Evolutionary conservation across 2,888 invertebrate genomes (phyloP).

Genomic region (Plagiodera versicolora): DNA sequence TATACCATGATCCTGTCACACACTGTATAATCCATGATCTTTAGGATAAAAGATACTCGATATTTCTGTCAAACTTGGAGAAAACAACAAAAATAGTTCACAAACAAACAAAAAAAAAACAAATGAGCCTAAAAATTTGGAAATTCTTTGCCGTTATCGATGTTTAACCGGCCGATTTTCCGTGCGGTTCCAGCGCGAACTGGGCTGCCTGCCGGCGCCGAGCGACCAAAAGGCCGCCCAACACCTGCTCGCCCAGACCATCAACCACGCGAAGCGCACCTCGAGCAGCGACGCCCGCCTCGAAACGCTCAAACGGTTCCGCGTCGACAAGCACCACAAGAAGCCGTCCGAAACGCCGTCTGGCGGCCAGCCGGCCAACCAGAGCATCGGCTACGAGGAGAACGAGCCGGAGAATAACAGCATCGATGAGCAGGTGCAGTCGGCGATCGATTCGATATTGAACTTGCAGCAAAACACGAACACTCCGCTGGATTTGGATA

Average conservation of each 20-base stretch:
- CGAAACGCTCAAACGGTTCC: slow-evolving; percentile 53
- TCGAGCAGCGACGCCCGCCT: slow-evolving; percentile 50
- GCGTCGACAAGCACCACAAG: slow-evolving; percentile 51
- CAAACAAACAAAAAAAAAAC: too few species aligned
- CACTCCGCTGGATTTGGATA: slow-evolving; percentile 48
- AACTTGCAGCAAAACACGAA: slow-evolving; percentile 64
- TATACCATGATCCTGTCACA: too few species aligned
- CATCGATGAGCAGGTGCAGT: slow-evolving; percentile 76
- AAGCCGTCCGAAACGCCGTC: slow-evolving; percentile 13
- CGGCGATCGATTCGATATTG: slow-evolving; percentile 77
- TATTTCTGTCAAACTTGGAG: too few species aligned
- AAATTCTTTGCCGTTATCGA: too few species aligned
- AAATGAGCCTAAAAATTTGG: too few species aligned
- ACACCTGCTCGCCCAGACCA: slow-evolving; percentile 7
- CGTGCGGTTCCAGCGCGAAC: slow-evolving; percentile 61
- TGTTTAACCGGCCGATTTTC: too few species aligned
- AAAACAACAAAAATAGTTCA: too few species aligned
- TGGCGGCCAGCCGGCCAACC: slow-evolving; percentile 27
- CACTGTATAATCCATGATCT: too few species aligned
- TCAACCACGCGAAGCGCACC: slow-evolving; percentile 43
- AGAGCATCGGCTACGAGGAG: slow-evolving; percentile 36
- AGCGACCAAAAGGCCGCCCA: slow-evolving; percentile 17
- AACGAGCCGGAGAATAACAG: slow-evolving; percentile 58
- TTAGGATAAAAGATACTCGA: too few species aligned
- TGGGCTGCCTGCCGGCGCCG: slow-evolving; percentile 56